phyloP scores from a whole-genome alignment of 2,888 invertebrate species.

The Luffia ferchaultella region DNA sequence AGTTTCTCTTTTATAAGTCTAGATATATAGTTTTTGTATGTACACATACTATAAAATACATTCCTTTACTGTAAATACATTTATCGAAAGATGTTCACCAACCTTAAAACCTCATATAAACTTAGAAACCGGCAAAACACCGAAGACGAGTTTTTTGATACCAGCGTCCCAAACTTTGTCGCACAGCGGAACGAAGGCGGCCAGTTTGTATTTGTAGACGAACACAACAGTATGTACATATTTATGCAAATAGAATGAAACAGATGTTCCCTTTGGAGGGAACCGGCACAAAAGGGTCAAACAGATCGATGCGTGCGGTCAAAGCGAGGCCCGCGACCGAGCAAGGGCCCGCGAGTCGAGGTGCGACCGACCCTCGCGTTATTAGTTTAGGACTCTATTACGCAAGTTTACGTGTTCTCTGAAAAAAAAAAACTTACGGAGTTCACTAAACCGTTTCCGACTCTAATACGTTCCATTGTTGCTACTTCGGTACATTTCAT shows the following conservation, averaged over 20 bases:
- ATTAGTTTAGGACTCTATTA: background rate
- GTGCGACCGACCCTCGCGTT: background rate
- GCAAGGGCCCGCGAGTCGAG: background rate
- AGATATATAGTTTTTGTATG: no score
- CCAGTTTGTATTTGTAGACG: background rate
- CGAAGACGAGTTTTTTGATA: background rate
- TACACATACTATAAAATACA: no score
- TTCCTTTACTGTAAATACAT: no score
- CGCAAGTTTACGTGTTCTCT: background rate
- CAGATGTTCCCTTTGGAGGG: background rate
- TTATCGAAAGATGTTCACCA: no score
- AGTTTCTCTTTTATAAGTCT: no score
- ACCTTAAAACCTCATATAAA: no score
- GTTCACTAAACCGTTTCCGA: background rate
- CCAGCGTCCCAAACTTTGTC: no score
- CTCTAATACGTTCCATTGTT: background rate
- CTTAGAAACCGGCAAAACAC: no score
- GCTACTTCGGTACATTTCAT: background rate
- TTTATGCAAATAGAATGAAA: background rate
- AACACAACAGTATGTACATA: background rate
- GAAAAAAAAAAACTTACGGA: background rate
- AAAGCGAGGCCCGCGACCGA: background rate
- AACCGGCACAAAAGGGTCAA: background rate
- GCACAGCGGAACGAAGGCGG: background rate
- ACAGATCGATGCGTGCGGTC: background rate